A percentile compares a stretch with the other conserved stretches of the same genome.
These are phyloP conservation scores for Stenodera caucasica DNA, from an alignment of 2,888 invertebrate genomes.

Conservation along the genomic window DNA sequence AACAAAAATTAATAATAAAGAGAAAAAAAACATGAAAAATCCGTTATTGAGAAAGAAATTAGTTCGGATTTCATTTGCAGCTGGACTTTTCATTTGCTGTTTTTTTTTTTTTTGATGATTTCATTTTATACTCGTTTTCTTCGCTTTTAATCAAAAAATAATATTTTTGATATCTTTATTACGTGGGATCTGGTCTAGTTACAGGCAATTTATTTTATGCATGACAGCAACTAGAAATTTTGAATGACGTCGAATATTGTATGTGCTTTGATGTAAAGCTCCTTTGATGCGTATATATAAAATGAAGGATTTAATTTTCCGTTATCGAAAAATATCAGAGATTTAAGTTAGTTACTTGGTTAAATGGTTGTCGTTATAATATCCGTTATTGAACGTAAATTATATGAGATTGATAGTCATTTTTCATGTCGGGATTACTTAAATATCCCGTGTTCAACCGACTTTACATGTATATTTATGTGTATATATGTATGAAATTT, in stretches of 20 bases:
- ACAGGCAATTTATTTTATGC: constrained; percentile 12
- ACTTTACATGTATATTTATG: constrained; percentile 13
- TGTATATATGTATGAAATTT: constrained; percentile 26
- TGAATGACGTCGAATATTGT: constrained; percentile 6
- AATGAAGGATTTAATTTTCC: constrained; percentile 22
- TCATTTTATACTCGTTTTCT: too few relatives aligned
- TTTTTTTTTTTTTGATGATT: not conserved
- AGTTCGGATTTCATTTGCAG: constrained; percentile 9
- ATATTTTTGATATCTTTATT: constrained; percentile 11
- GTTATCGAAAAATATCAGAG: constrained; percentile 12
- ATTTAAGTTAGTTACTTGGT: not conserved
- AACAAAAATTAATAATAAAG: too few relatives aligned
- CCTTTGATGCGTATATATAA: constrained; percentile 10
- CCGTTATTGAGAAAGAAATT: constrained; percentile 1
- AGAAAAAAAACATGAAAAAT: not conserved
- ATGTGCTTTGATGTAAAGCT: constrained; percentile 14
- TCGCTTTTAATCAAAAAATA: not conserved
- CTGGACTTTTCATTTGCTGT: not conserved
- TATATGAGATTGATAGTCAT: constrained; percentile 32
- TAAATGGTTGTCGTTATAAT: constrained; percentile 12
- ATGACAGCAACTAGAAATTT: constrained; percentile 12
- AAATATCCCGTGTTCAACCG: constrained; percentile 17
- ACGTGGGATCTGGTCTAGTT: constrained; percentile 4
- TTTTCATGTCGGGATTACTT: constrained; percentile 34
- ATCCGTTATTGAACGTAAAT: constrained; percentile 26